These are phyloP conservation scores for Phlogophora meticulosa DNA, from an alignment of 2,888 invertebrate species.

Conservation along the genomic window DNA sequence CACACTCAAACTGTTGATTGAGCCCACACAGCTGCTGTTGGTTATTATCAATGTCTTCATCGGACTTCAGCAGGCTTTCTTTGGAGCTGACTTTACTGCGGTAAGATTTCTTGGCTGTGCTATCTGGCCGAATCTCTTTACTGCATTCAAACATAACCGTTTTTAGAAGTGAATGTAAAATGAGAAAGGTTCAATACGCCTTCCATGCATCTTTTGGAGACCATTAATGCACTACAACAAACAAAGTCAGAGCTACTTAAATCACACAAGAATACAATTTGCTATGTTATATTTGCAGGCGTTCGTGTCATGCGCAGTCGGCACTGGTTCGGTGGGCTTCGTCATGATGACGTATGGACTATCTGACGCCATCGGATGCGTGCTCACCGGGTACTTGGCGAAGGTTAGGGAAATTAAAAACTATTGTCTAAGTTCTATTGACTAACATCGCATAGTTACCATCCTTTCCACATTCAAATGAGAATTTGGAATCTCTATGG, in stretches of 20 bases:
- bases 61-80: constrained; percentile 93
- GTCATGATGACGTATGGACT: constrained; percentile 93
- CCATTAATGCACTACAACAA: no score
- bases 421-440: background rate
- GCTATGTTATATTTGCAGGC: constrained; percentile 79
- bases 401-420: constrained; percentile 72
- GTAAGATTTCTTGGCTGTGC: constrained; percentile 73
- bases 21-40: constrained; percentile 92
- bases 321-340: constrained; percentile 93
- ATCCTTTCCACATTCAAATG: no score
- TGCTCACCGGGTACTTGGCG: constrained; percentile 83
- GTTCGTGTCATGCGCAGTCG: constrained; percentile 91
- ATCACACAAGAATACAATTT: constrained; percentile 15
- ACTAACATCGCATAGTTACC: no score
- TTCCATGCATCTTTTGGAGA: no score
- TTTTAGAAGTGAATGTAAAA: no score
- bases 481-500: no score
- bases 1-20: constrained; percentile 91
- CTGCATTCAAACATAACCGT: no score
- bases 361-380: constrained; percentile 92
- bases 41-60: constrained; percentile 93
- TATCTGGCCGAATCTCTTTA: no score
- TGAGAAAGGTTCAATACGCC: no score
- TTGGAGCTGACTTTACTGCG: constrained; percentile 91
- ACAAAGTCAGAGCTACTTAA: no score